A percentile compares a stretch with the other conserved stretches of the same genome.
phyloP scores from a whole-genome alignment of 2,797 vertebrate species.

The Mormyrops boulengeri region DNA sequence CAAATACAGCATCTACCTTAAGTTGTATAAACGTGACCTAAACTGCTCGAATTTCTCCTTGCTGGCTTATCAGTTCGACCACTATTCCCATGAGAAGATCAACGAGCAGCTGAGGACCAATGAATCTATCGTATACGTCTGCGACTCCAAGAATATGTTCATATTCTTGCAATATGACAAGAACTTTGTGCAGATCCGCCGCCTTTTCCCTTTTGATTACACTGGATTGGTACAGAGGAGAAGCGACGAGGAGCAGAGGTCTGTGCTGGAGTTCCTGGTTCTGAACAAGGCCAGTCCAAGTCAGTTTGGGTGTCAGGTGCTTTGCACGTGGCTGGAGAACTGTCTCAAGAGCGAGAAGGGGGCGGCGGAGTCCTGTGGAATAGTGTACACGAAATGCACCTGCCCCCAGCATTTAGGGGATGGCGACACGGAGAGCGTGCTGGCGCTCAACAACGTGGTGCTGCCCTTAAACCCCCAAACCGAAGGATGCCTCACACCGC shows the following conservation, averaged over 20 bases:
- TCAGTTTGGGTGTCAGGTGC: constrained; percentile 96
- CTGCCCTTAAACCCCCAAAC: constrained; percentile 97
- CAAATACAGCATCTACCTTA: constrained; percentile 99
- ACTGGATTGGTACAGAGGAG: constrained; percentile 85
- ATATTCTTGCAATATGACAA: constrained; percentile 98
- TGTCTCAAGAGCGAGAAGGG: constrained; percentile 96
- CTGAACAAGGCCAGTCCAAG: constrained; percentile 98
- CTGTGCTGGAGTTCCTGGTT: constrained; percentile 96
- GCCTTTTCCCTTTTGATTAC: constrained; percentile 84
- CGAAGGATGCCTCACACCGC: constrained; percentile 93
- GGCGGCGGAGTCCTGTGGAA: constrained; percentile 90
- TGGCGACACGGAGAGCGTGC: constrained; percentile 85
- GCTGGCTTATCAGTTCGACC: constrained; percentile 97
- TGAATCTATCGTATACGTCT: constrained; percentile 96
- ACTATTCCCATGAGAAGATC: constrained; percentile 99
- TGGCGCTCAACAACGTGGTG: constrained; percentile 94
- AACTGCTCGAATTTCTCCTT: constrained; percentile 97
- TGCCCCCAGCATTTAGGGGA: constrained; percentile 97
- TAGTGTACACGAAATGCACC: constrained; percentile 97
- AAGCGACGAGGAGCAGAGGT: constrained; percentile 85
- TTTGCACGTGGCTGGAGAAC: constrained; percentile 98
- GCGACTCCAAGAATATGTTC: constrained; percentile 89
- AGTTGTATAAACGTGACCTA: constrained; percentile 98
- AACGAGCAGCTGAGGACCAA: constrained; percentile 94
- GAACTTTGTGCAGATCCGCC: constrained; percentile 96